phyloP scores from a whole-genome alignment of 2,888 invertebrate species.

The Achlya flavicornis region DNA sequence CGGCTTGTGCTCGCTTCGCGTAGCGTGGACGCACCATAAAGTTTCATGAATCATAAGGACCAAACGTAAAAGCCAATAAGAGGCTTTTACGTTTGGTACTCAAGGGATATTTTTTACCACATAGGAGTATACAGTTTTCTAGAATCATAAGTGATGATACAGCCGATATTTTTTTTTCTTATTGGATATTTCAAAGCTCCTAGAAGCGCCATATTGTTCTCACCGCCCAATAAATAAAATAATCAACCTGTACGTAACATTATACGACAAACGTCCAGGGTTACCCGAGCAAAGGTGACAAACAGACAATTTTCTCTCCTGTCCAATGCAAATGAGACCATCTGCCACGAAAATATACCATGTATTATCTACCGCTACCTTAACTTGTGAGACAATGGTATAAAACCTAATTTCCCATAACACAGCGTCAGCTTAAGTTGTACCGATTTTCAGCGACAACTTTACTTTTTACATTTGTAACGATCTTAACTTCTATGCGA shows the following conservation, averaged over 20 bases:
- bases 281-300: constrained; percentile 59
- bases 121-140: too few species aligned
- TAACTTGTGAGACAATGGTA: constrained; percentile 14
- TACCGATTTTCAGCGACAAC: constrained; percentile 20
- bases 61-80: too few species aligned
- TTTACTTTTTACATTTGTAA: constrained; percentile 17
- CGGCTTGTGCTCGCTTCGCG: too few species aligned
- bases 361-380: constrained; percentile 13
- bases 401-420: constrained; percentile 29
- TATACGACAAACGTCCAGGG: constrained; percentile 37
- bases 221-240: background rate
- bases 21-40: too few species aligned
- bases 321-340: constrained; percentile 70
- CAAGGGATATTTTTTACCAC: too few species aligned
- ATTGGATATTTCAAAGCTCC: too few species aligned
- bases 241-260: constrained; percentile 25
- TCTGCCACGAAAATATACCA: constrained; percentile 45
- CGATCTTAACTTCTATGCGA: constrained; percentile 7
- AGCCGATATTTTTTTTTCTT: too few species aligned
- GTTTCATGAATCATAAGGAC: too few species aligned
- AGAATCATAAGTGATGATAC: too few species aligned
- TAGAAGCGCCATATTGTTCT: too few species aligned
- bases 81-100: too few species aligned
- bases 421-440: constrained; percentile 15
- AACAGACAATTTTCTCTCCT: constrained; percentile 67